These are phyloP conservation scores for Istiophorus platypterus DNA, from an alignment of 2,113 vertebrate species.

Conservation along the genomic window DNA sequence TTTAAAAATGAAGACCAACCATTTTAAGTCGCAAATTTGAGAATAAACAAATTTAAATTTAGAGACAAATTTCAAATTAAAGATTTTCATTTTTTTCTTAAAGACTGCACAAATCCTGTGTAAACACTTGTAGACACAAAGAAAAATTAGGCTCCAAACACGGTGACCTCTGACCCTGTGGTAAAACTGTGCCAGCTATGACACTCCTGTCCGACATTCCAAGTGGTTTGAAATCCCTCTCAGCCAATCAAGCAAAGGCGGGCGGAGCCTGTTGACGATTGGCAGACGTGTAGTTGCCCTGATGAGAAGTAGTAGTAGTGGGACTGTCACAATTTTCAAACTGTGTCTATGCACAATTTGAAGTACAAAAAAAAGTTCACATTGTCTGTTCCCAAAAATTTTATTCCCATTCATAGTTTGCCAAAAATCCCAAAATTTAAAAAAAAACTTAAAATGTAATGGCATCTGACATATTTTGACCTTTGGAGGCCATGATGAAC, in stretches of 20 bases:
- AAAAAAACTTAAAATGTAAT: neutral
- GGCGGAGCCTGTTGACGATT: neutral
- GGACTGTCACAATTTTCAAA: no score
- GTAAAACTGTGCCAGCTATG: constrained; percentile 37
- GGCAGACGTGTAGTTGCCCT: neutral
- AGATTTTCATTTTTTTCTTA: neutral
- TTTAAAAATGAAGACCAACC: neutral
- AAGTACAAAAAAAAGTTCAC: neutral
- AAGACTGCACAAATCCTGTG: neutral
- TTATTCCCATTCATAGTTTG: constrained; percentile 32
- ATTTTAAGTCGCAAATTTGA: neutral
- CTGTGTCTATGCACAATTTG: no score
- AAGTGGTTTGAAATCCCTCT: neutral
- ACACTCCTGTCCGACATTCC: constrained; percentile 68
- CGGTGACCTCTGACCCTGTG: constrained; percentile 62
- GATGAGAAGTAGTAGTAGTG: neutral
- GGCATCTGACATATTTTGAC: neutral
- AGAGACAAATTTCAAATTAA: neutral
- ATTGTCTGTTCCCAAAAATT: constrained; percentile 7
- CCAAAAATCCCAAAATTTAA: neutral
- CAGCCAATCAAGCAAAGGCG: constrained; percentile 14
- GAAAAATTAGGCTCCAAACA: neutral
- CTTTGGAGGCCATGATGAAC: neutral
- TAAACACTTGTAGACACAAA: neutral
- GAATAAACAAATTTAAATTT: neutral